Base-by-base conservation (phyloP, 2,888 invertebrate species). In the Nomada goodeniana region DNA sequence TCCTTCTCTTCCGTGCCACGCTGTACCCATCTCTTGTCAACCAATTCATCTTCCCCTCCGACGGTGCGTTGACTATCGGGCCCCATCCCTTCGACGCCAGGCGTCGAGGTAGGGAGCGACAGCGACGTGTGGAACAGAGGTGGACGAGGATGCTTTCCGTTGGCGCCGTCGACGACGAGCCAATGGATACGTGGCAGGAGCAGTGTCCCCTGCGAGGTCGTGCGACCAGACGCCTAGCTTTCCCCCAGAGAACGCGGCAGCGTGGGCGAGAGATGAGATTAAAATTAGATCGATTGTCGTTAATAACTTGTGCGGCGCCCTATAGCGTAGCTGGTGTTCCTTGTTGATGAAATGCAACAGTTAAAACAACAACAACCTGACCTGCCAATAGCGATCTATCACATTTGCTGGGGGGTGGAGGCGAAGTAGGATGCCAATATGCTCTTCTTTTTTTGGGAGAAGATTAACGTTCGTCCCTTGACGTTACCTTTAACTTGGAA, bases 201-300 rank as follows among this genome's bases (percentile, higher is more conserved):
- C 86, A 82, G 83, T 87, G 86, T 85, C 85, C 85, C 77, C 83
- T 73, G 80, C 87, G 89, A 86, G 83, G 86, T 88, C 86, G 86
- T 81, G 68, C 87, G 87, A 78, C 82, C 83, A 83, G 85, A 86
- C 84, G 80, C 72, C 76, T 61, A 74, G 78, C 67, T 79, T 82
- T 70, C 69, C 61, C 71, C 74, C 61, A 15, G 57, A 72, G 73
- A 76, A 55, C 57, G 64, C 73, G 63, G 71, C 65, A 47, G 68
- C 75, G 85, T 86, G 84, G 84, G 85, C 83, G 84, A 82, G 78
- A 76, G 67, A 75, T 59, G 76, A 76, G 81, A 84, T 86, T 86
- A 87, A 87, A 86, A 87, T 86, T 87, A 87, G 86, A 87, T 87
- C 82, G 87, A 87, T 87, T 76, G 87, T 78, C 84, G 84, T 86